Evolutionary conservation across 35 echinoderm and acorn worm species (phyloP).

Genomic region (Apostichopus japonicus): DNA sequence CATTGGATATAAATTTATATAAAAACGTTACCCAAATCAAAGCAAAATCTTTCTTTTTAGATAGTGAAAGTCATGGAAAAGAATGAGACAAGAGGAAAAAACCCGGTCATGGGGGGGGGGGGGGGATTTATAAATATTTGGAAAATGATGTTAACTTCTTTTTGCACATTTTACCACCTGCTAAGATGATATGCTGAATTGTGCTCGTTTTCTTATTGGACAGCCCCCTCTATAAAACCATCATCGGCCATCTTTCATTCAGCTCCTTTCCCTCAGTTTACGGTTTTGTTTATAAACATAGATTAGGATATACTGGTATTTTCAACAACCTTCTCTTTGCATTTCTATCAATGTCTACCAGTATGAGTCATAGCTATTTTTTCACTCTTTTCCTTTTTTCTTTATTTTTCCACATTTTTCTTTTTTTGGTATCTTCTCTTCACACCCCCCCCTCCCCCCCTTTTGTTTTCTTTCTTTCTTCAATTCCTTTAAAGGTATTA

Average conservation of each 20-base stretch:
- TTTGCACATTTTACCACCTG: background rate
- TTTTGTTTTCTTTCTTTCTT: background rate
- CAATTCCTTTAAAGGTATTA: background rate
- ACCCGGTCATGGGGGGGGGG: background rate
- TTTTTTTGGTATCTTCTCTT: background rate
- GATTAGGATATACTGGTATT: background rate
- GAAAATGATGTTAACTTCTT: background rate
- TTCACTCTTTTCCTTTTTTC: too few species aligned
- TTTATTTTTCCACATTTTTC: background rate
- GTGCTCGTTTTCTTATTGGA: background rate
- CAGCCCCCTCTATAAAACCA: constrained; percentile 1
- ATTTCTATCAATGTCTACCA: too few species aligned
- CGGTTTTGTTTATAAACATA: constrained; percentile 6
- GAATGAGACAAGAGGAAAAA: too few species aligned
- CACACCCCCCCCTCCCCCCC: background rate
- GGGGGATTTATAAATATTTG: background rate
- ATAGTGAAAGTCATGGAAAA: too few species aligned
- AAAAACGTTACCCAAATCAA: too few species aligned
- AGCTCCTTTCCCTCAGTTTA: background rate
- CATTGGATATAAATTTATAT: too few species aligned
- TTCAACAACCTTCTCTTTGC: too few species aligned
- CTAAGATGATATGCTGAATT: background rate
- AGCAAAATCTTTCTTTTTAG: too few species aligned
- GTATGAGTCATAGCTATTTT: too few species aligned
- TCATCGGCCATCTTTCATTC: background rate